Evolutionary conservation across 1,140 invertebrate species (phyloP), one percentile per base, ranked within the genome.

Genomic region (Neocloeon triangulifer): DNA sequence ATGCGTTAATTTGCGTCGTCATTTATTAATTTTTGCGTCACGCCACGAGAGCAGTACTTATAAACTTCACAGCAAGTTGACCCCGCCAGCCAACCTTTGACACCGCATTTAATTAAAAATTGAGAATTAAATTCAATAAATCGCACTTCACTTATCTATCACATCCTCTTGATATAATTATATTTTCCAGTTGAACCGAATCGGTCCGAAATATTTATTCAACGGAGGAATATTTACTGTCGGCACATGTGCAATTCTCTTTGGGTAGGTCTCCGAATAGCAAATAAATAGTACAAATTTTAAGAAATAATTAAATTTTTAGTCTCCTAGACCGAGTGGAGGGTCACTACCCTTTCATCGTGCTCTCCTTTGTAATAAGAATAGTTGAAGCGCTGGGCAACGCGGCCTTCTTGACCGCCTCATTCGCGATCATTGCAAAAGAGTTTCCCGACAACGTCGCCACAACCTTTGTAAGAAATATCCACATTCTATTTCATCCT

Each of bases 311-410:
- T n/a, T n/a, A 28, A 19, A 5, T 25, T 33, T 22, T 33, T 28
- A 34, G 19, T 19, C 37, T 46, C 46, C 50, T 86, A 32, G 81
- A 88, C 46, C 73, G 67, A 49, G 63, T 84, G 19, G 61, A 84
- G n/a, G 70, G 71, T 6, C 77, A 81, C 35, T 63, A 64, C 30
- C 59, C 69, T 0, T 95, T 92, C 52, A 82, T 92, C 40, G 62
- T 69, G 7, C 57, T 86, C 30, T 85, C 81, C 37, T 86, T 94
- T 50, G 41, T 72, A 2, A 76, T 89, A 32, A 61, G 89, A 37
- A 80, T 84, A 36, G 50, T 88, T n/a, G 86, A 92, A 53, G 89
- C 85, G 1, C 56, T 86, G 53, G 86, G 85, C 15, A 82, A 85
- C 45, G 84, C 86, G 1, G 82, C 81, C 2, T 89, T 89, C 54